Conservation (phyloP, 1,140 invertebrate genomes). For the Sarcophaga peregrina region DNA sequence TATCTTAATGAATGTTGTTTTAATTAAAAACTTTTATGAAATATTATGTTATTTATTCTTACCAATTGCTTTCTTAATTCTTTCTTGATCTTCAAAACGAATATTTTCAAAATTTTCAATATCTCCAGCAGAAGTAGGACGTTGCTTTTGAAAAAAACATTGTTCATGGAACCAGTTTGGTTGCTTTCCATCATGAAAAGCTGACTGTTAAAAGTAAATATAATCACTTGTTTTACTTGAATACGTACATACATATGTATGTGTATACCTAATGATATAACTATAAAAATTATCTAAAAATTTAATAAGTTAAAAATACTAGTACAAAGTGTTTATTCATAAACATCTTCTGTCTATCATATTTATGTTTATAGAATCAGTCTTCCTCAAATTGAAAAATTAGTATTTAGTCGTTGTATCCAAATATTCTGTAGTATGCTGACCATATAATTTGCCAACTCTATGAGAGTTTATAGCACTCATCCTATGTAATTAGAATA, state of each 20-base stretch:
- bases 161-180: conserved; percentile 89
- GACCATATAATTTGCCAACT: no score
- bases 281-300: neutral
- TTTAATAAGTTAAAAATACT: neutral
- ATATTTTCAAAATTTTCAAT: conserved; percentile 88
- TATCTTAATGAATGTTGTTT: neutral
- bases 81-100: conserved; percentile 88
- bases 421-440: no score
- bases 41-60: conserved; percentile 47
- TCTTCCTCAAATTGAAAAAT: neutral
- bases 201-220: conserved; percentile 76
- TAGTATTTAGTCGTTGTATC: no score
- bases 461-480: no score
- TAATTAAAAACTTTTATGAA: neutral
- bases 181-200: conserved; percentile 90
- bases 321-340: neutral
- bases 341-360: neutral
- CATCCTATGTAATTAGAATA: no score
- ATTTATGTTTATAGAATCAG: neutral
- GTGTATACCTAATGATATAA: neutral
- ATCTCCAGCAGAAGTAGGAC: conserved; percentile 78
- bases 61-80: conserved; percentile 81
- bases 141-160: conserved; percentile 90
- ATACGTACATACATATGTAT: conserved; percentile 29
- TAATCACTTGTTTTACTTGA: conserved; percentile 33